Evolutionary conservation across 1,140 invertebrate genomes (phyloP).

Genomic region (Tetragonula clypearis): DNA sequence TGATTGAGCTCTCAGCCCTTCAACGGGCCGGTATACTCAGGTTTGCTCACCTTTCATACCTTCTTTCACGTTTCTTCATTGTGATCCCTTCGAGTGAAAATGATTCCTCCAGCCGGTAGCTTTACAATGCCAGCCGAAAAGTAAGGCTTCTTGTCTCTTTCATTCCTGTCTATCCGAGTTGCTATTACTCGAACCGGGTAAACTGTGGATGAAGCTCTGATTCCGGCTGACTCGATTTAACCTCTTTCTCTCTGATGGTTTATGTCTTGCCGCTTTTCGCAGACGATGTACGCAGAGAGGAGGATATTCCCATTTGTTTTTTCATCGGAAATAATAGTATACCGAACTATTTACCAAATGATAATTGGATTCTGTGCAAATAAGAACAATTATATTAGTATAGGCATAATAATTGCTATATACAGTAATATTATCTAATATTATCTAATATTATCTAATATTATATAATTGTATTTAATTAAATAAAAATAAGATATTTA

Average conservation of each 20-base stretch:
- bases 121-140: constrained; percentile 5
- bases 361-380: too few relatives aligned
- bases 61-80: constrained; percentile 43
- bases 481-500: too few relatives aligned
- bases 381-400: too few relatives aligned
- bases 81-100: constrained; percentile 37
- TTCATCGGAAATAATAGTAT: too few relatives aligned
- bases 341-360: too few relatives aligned
- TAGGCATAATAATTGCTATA: too few relatives aligned
- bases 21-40: neutral
- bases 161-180: neutral
- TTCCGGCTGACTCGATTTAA: neutral
- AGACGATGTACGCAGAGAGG: too few relatives aligned
- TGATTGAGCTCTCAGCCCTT: constrained; percentile 44
- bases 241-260: neutral
- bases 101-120: constrained; percentile 33
- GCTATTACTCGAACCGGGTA: too few relatives aligned
- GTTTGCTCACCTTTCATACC: constrained; percentile 26
- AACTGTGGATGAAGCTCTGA: neutral
- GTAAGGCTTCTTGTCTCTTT: neutral
- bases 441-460: too few relatives aligned
- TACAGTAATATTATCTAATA: too few relatives aligned
- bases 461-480: too few relatives aligned
- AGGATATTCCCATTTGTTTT: too few relatives aligned
- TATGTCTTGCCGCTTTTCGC: neutral